A percentile compares a stretch with the other conserved stretches of the same genome.
Conservation (phyloP, 1,140 invertebrate species). For the Pinna nobilis region DNA sequence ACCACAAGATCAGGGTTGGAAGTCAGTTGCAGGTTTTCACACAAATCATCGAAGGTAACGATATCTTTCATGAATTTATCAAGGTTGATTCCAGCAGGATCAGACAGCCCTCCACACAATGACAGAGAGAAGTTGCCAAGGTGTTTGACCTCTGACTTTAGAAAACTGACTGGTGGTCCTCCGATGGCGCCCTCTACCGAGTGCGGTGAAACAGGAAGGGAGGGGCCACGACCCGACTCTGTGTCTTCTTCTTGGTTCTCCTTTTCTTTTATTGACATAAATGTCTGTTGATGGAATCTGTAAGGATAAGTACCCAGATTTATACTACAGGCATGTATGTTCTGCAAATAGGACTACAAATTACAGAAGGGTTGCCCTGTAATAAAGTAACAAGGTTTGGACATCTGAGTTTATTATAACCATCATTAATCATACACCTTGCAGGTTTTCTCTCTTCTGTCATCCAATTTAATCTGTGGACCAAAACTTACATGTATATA, state of each 20-base stretch:
- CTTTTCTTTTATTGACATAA: slow-evolving; percentile 42
- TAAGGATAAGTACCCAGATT: background rate
- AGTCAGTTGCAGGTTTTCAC: slow-evolving; percentile 83
- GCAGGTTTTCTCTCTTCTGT: background rate
- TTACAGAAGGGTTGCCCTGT: too few species aligned
- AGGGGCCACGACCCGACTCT: slow-evolving; percentile 95
- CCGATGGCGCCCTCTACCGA: slow-evolving; percentile 85
- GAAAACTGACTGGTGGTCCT: slow-evolving; percentile 56
- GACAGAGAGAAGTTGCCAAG: slow-evolving; percentile 78
- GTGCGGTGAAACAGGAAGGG: slow-evolving; percentile 93
- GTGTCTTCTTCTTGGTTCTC: slow-evolving; percentile 87
- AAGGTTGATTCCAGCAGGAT: slow-evolving; percentile 74
- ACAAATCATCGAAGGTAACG: slow-evolving; percentile 89
- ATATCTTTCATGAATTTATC: slow-evolving; percentile 85
- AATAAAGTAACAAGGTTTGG: too few species aligned
- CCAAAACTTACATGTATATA: too few species aligned
- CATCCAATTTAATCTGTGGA: background rate
- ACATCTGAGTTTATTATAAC: too few species aligned
- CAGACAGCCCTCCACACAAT: slow-evolving; percentile 85
- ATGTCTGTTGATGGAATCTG: slow-evolving; percentile 33
- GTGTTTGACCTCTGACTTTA: slow-evolving; percentile 73
- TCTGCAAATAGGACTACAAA: too few species aligned
- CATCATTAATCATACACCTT: too few species aligned
- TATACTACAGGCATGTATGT: too few species aligned
- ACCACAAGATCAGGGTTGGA: slow-evolving; percentile 91